Evolutionary conservation across 2,113 vertebrate genomes (phyloP), one percentile per base, ranked within the genome.

Genomic region (Pangasianodon gigas): DNA sequence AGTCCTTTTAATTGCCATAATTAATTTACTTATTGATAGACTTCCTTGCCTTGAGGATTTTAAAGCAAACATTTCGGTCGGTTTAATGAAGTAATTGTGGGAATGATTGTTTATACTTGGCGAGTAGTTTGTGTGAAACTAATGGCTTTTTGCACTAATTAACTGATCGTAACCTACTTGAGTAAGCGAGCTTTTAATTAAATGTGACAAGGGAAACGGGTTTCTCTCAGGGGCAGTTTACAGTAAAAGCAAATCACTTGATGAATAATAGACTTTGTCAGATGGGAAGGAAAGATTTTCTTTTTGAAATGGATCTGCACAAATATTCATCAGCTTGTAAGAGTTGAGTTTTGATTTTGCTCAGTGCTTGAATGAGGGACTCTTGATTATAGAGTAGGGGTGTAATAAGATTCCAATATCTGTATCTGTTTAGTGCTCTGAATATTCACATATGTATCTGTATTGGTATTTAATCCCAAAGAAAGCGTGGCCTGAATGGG

Each of bases 151-250:
- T 95, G 93, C 91, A 90, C 85, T 95, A 96, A 96, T 96, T 96
- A 97, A 96, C 97, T 96, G 96, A 96, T 97, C 95, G 96, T 95
- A 92, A 90, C 94, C 94, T 95, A 96, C 95, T 95, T 97, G 96
- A 98, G 96, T 97, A 97, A 98, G 96, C 93, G 92, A 91, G 93
- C 91, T 93, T 96, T 97, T 97, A 97, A 98, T 97, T 96, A 96
- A 96, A 95, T 96, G 93, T 96, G 97, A 96, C 95, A 96, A 95
- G 94, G 95, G 95, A 96, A 96, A 91, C 85, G 88, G 92, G 93
- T 95, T 95, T 91, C 90, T 90, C 92, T 96, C 94, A 93, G 90
- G 93, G 93, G 89, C 92, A 90, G 93, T 96, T 95, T 95, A 93
- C 95, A 93, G 94, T 94, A 95, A 91, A 94, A 94, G 95, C 91